Base-by-base conservation (phyloP, 2,888 invertebrate species). In the Drosophila mimetica region DNA sequence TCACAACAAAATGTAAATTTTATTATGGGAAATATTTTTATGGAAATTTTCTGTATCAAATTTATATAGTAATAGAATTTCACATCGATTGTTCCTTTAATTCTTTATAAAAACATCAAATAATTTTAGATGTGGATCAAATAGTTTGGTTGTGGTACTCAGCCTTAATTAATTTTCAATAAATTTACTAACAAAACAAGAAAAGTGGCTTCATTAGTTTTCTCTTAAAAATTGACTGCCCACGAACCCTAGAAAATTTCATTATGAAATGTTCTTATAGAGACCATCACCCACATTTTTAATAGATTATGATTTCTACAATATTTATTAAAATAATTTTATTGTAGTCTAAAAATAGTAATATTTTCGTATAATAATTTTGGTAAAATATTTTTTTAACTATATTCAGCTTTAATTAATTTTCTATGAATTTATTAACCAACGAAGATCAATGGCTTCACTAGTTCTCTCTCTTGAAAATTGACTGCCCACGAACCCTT, bases 261-360 rank as follows among this genome's bases (percentile, higher is more conserved):
- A 46, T 61, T 61, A 63, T n/a, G n/a, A n/a, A n/a, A n/a, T n/a
- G 46, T 54, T 18, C 39, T 20, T 61, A 22, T 36, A 14, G n/a
- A 22, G 28, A 20, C 28, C 60, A 16, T 36, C 60, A 22, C 16
- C 9, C 16, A n/a, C n/a, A n/a, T n/a, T n/a, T n/a, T n/a, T n/a
- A n/a, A n/a, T n/a, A n/a, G 4, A 22, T 22, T 3, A 5, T 22
- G 22, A 22, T 22, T 4, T 4, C 22, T 5, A 22, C 22, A 22
- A 22, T 22, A 5, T 22, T 22, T 22, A 22, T 22, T 4, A 22
- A n/a, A n/a, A n/a, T n/a, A n/a, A n/a, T n/a, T 22, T 3, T 22
- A 2, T 1, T 4, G 28, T 2, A 9, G 2, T 25, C 25, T 25
- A 25, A 25, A 25, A 25, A 7, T 8, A 22, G 2, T 4, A 2